phyloP scores from a whole-genome alignment of 1,140 invertebrate genomes.

The Hycleus cichorii region DNA sequence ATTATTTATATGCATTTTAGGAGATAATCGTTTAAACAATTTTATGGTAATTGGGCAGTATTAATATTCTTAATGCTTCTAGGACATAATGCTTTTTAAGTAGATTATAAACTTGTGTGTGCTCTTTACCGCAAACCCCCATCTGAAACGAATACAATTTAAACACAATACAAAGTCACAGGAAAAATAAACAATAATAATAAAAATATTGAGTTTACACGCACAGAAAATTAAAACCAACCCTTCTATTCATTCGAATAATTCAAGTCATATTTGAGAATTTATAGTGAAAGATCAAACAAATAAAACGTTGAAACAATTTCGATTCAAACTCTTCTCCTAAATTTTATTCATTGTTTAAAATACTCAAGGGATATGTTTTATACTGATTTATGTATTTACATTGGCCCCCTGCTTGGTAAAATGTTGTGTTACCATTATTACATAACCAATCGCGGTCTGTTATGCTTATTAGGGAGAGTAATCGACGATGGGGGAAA shows the following conservation, averaged over 20 bases:
- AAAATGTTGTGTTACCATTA: constrained; percentile 5
- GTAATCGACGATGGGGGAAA: constrained; percentile 17
- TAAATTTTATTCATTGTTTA: constrained; percentile 23
- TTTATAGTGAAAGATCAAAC: constrained; percentile 23
- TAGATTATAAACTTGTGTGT: no score
- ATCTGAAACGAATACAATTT: no score
- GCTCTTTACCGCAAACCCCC: no score
- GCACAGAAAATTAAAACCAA: constrained; percentile 15
- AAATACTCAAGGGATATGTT: constrained; percentile 16
- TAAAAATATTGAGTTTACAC: constrained; percentile 1
- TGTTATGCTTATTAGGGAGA: constrained; percentile 20
- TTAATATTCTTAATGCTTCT: no score
- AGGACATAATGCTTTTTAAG: no score
- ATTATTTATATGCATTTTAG: no score
- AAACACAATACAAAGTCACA: background rate
- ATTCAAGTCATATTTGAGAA: constrained; percentile 4
- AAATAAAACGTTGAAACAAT: constrained; percentile 3
- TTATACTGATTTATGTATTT: constrained; percentile 25
- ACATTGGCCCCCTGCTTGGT: constrained; percentile 2
- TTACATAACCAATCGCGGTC: constrained; percentile 9
- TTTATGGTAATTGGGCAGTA: no score
- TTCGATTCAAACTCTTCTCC: no score
- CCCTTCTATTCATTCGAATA: constrained; percentile 5
- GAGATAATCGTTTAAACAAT: no score
- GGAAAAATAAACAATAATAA: background rate